phyloP scores from a whole-genome alignment of 2,113 vertebrate species.

The Lynx canadensis region DNA sequence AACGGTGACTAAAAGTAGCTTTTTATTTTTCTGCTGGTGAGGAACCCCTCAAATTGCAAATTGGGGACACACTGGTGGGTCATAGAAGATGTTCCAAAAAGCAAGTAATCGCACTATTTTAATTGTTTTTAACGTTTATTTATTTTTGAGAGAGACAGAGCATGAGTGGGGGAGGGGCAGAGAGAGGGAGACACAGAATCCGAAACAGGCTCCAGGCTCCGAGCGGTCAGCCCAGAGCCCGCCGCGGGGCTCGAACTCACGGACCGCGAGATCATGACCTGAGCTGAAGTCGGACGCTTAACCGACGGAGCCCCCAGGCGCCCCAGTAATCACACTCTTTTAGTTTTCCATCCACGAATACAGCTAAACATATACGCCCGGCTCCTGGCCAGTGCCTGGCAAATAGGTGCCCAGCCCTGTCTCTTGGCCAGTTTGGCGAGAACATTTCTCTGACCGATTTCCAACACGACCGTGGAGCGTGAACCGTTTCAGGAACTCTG shows the following conservation, averaged over 20 bases:
- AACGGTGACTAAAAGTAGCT: neutral
- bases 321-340: neutral
- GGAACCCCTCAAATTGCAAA: neutral
- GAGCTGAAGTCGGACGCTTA: too few species aligned
- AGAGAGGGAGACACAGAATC: too few species aligned
- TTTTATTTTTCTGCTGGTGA: neutral
- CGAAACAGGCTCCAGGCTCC: too few species aligned
- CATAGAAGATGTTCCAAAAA: neutral
- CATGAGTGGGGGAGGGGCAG: too few species aligned
- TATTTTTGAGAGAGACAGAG: too few species aligned
- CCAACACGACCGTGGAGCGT: rapidly evolving
- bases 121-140: neutral
- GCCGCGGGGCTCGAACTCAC: too few species aligned
- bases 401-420: rapidly evolving
- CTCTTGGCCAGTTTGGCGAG: neutral
- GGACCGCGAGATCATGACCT: too few species aligned
- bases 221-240: too few species aligned
- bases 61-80: neutral
- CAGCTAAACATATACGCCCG: rapidly evolving
- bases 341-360: too few species aligned
- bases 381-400: rapidly evolving
- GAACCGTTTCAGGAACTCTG: neutral
- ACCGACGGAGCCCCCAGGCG: too few species aligned
- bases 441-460: rapidly evolving
- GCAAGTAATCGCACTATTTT: too few species aligned